Evolutionary conservation across 1,140 invertebrate species (phyloP), one percentile per base, ranked within the genome.

Genomic region (Antheraea pernyi): DNA sequence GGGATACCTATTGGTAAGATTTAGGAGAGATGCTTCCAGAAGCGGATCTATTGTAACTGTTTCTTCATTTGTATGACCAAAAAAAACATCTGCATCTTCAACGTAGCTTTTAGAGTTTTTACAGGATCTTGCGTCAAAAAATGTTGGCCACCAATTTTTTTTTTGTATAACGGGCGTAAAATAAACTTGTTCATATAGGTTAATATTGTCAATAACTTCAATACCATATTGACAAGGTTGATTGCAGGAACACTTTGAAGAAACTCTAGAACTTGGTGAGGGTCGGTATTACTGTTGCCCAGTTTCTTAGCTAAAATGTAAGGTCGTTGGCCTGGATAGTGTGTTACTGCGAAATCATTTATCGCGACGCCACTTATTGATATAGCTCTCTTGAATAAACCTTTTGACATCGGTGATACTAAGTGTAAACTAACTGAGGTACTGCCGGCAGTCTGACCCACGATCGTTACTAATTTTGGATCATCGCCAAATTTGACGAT

Each of bases 11-110:
- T 39, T 53, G n/a, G 70, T 81, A 64, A 7, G 85, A 69, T 59
- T 59, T 7, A 59, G 16, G 7, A 61, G 4, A 1, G 13, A 19
- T 2, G 4, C 58, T 18, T 18, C 58, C 1, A 59, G 9, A 4
- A 13, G 13, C 3, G 16, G 65, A 37, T 70, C 68, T 8, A 88
- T n/a, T n/a, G 68, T 39, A 2, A 74, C 22, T n/a, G 93, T 92
- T 88, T 95, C 95, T 42, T 89, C 73, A 58, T 64, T 80, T 69
- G 88, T 94, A 22, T 93, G 87, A 6, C 95, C 95, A 19, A 94
- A 74, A 5, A 95, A 88, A 16, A 93, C 83, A 4, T 95, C 94
- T 36, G 95, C 85, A 67, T 93, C 87, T 30, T 93, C 75, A 63
- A 92, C 93, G 8, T 83, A 79, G 65, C 92, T 59, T 70, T 62